Base-by-base conservation (phyloP, 2,888 invertebrate genomes). In the Thelaira solivaga region DNA sequence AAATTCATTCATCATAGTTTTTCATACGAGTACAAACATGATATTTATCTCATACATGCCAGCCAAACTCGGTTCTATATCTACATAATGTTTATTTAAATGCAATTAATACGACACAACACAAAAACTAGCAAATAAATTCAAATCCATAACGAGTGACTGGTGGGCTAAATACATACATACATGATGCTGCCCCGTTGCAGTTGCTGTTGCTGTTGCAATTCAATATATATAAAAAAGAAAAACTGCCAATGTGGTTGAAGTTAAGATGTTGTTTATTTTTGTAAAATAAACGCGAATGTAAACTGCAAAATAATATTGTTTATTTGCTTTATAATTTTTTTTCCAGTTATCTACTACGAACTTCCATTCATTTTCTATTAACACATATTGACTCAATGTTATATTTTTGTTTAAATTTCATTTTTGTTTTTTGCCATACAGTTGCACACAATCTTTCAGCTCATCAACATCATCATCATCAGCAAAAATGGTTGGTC, bases 1-100 rank as follows among this genome's bases (percentile, higher is more conserved):
- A 72, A 64, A 65, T 71, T 78, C 78, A 74, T 78, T 78, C 77
- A 78, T 73, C 59, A 73, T 64, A 69, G 36, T 57, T 62, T 59
- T n/a, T n/a, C n/a, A 51, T 18, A 51, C 53, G 39, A 39, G 20
- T 36, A 20, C 11, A 34, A 6, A 26, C 26, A 49, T 62, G 61
- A 45, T 53, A 45, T 73, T 78, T 64, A 59, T 73, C 64, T 51
- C 64, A 34, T 41, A 72, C 47, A 53, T 53, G 13, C 61, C 51
- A 49, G 39, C 49, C 39, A 29, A 34, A 36, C 29, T 51, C 34
- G 43, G 34, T 65, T 55, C 29, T 64, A 55, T 29, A 47, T 29
- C 22, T 16, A 29, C 24, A 55, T 36, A 64, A 55, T 62, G 51
- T 71, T 62, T 53, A 24, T 65, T 57, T 73, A 57, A 73, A 49